Percentiles rank a stretch among this genome's conserved stretches.
Conservation (phyloP, 2,888 invertebrate species). For the Galerucella calmariensis region DNA sequence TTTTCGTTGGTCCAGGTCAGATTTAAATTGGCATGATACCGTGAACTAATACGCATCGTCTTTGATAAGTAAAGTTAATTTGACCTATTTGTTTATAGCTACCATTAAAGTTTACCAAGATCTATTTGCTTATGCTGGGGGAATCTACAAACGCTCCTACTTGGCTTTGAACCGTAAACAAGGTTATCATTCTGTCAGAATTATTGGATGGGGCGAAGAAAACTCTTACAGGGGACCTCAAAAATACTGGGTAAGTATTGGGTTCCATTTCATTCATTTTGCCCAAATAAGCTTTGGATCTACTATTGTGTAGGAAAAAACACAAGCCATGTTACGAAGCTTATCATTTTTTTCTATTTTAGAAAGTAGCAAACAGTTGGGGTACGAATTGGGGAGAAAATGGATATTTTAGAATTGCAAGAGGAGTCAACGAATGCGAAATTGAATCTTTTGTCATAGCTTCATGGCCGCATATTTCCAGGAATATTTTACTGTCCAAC, state of each 20-base stretch:
- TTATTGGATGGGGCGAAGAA: slow-evolving; percentile 93
- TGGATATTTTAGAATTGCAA: slow-evolving; percentile 88
- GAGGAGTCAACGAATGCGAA: slow-evolving; percentile 87
- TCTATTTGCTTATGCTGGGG: slow-evolving; percentile 89
- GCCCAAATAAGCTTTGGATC: too few species aligned
- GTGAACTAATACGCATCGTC: too few species aligned
- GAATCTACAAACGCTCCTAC: slow-evolving; percentile 79
- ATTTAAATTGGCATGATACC: too few species aligned
- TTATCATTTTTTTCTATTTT: slow-evolving; percentile 53
- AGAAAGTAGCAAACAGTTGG: slow-evolving; percentile 96
- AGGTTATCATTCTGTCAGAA: slow-evolving; percentile 90
- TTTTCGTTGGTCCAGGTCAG: too few species aligned
- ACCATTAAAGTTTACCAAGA: slow-evolving; percentile 91
- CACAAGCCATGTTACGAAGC: too few species aligned
- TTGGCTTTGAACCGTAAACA: slow-evolving; percentile 68
- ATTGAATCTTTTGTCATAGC: slow-evolving; percentile 92
- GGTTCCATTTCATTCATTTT: background rate
- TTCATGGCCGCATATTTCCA: slow-evolving; percentile 71
- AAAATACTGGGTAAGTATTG: slow-evolving; percentile 84
- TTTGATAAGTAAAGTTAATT: too few species aligned
- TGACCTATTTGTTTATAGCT: slow-evolving; percentile 69
- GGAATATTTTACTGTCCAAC: slow-evolving; percentile 45
- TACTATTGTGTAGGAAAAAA: background rate
- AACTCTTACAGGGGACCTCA: slow-evolving; percentile 67
- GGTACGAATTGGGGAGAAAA: slow-evolving; percentile 91